Conservation (phyloP, 2,888 invertebrate genomes). For the Diarsia mendica region DNA sequence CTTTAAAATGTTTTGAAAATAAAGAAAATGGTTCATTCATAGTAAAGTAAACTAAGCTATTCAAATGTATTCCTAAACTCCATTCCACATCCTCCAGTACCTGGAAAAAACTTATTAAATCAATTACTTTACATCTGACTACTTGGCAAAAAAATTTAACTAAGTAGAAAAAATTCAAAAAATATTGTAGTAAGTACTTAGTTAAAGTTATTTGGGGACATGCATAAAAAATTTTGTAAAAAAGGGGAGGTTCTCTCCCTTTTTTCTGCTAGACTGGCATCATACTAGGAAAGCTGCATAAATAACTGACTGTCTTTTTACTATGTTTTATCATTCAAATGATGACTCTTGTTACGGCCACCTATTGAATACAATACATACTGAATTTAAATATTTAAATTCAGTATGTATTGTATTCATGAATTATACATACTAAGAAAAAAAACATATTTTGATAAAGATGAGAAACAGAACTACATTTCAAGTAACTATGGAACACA, state of each 20-base stretch:
- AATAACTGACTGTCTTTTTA: neutral
- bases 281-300: neutral
- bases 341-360: neutral
- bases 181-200: too few species aligned
- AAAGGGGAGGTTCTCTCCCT: too few species aligned
- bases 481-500: neutral
- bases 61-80: neutral
- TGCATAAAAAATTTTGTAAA: neutral
- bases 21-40: too few species aligned
- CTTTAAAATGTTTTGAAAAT: neutral
- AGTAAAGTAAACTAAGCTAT: neutral
- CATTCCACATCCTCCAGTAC: neutral
- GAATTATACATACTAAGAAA: too few species aligned
- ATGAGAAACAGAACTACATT: neutral
- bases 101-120: neutral
- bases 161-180: neutral
- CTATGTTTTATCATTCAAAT: conserved; percentile 2
- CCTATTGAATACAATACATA: too few species aligned
- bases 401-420: too few species aligned
- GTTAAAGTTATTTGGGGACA: neutral
- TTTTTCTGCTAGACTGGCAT: too few species aligned
- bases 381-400: too few species aligned
- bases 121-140: neutral
- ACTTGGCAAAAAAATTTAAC: neutral
- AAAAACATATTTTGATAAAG: neutral